Base-by-base conservation (phyloP, 2,113 vertebrate genomes). In the Zootoca vivipara region DNA sequence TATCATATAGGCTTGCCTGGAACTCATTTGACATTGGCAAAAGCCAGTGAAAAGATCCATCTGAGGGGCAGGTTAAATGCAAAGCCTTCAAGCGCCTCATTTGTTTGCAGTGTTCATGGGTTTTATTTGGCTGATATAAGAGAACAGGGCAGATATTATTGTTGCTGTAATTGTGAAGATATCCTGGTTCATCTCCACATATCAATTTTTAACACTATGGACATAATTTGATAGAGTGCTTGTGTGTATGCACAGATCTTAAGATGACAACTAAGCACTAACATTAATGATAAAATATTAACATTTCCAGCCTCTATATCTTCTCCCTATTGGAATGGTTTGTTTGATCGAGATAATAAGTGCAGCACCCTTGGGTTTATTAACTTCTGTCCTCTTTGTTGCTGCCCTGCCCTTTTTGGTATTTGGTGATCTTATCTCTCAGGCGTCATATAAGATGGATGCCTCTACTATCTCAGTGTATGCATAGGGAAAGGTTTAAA, bases 1-100 rank as follows among this genome's bases (percentile, higher is more conserved):
- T 78, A 58, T 42, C 91, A 65, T 85, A 87, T 81, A 74, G 90
- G 87, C 18, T 93, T 92, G 89, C 82, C n/a, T 81, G 67, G 78
- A 8, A 38, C 77, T 40, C 6, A 18, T 85, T 93, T 93, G 82
- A 13, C 58, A 82, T 35, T 83, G 5, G 24, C 42, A 65, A 88
- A 89, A 56, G 56, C 3, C 42, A 42, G 83, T 22, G 33, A 83
- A 64, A 83, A 87, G 67, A 74, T 87, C 52, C 85, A 83, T 2
- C 65, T n/a, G 35, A 82, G 85, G 24, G 78, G 70, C n/a, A 82
- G n/a, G 62, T 79, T 46, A 91, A 82, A 67, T 86, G 70, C 86
- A n/a, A 90, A 70, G 85, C 28, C 18, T 85, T 30, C 40, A 56
- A 88, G 18, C 1, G 0, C 30, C 83, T 90, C 65, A 73, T 70